Evolutionary conservation across 2,113 vertebrate genomes (phyloP).

Genomic region (Arizona elegans): DNA sequence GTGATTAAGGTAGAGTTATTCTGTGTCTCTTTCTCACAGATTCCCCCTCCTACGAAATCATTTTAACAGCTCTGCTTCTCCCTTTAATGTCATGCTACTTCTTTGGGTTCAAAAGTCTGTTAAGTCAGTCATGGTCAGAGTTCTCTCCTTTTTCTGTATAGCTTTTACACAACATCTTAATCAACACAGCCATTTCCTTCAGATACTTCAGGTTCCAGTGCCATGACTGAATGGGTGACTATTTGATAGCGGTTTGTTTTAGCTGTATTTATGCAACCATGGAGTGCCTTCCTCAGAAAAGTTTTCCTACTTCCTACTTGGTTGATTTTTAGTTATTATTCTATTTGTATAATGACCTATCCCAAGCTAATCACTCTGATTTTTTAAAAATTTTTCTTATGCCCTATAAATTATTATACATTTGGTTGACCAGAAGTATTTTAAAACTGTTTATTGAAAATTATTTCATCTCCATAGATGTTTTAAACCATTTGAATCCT

Average conservation of each 20-base stretch:
- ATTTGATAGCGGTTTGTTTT: not conserved
- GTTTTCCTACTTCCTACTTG: not conserved
- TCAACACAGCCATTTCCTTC: not conserved
- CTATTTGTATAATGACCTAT: not conserved
- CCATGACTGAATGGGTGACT: too few species aligned
- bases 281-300: not conserved
- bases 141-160: not conserved
- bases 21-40: not conserved
- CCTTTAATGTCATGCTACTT: not conserved
- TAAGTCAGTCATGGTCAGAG: not conserved
- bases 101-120: not conserved
- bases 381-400: not conserved
- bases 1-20: not conserved
- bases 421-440: not conserved
- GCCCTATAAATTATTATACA: not conserved
- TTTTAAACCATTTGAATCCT: not conserved
- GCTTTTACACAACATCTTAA: not conserved
- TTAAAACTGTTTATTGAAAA: not conserved
- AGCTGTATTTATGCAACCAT: not conserved
- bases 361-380: not conserved
- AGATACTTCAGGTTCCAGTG: not conserved
- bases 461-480: not conserved
- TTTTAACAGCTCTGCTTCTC: not conserved
- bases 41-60: not conserved
- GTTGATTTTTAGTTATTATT: not conserved